Conservation (phyloP, 2,113 vertebrate genomes). For the Tetrax tetrax region DNA sequence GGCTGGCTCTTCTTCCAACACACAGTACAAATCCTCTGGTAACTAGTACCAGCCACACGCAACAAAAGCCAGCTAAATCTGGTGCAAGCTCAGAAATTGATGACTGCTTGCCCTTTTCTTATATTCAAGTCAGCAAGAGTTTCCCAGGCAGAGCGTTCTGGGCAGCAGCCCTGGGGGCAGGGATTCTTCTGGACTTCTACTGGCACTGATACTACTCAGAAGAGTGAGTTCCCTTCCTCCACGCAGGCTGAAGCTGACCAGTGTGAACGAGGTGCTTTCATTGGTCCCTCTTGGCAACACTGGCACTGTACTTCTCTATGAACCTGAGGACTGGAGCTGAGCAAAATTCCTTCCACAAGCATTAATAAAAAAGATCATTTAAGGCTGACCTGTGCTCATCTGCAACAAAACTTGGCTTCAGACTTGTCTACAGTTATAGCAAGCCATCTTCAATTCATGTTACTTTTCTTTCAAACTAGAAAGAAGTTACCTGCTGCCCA, state of each 20-base stretch:
- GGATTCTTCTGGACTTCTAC: not conserved
- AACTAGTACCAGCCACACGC: conserved; percentile 53
- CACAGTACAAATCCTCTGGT: conserved; percentile 60
- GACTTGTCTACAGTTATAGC: not conserved
- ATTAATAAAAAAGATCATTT: not conserved
- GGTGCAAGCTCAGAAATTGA: not conserved
- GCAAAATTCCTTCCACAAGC: not conserved
- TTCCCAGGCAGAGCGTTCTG: rapidly evolving
- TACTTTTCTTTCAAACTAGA: not conserved
- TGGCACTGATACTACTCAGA: not conserved
- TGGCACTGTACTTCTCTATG: not conserved
- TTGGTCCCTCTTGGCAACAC: not conserved
- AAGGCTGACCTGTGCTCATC: not conserved
- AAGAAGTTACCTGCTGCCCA: not conserved
- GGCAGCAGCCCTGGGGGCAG: not conserved
- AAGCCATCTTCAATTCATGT: not conserved
- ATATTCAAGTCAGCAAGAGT: not conserved
- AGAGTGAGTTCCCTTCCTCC: not conserved
- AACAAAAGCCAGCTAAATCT: conserved; percentile 45
- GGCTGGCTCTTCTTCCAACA: conserved; percentile 51
- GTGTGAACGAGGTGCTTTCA: not conserved
- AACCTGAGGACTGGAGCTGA: not conserved
- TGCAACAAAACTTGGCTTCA: not conserved
- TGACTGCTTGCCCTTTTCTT: conserved; percentile 16
- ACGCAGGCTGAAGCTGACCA: not conserved